Evolutionary conservation across 2,888 invertebrate genomes (phyloP), one percentile per base, ranked within the genome.

Genomic region (Andrena bicolor): DNA sequence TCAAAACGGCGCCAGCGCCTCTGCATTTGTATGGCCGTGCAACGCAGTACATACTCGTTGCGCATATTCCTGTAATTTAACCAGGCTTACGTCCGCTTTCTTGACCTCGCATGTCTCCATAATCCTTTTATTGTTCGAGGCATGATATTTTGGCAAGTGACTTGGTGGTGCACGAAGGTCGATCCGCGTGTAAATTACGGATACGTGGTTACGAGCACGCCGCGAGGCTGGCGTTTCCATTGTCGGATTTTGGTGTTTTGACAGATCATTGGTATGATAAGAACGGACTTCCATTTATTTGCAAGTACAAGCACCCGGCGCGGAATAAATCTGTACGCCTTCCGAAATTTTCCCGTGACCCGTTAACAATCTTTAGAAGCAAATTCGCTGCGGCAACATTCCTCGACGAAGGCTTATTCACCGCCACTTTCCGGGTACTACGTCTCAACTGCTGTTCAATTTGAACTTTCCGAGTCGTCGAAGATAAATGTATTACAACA

Each of bases 201-300:
- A 35, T 58, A 65, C 76, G 53, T 64, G 58, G 69, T 74, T 70
- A 79, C 60, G 20, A 60, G 20, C 30, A 6, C 72, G 41, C 49
- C 80, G 60, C 66, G 63, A 23, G 51, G 48, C 35, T 28, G 49
- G 49, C 30, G 70, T 64, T 65, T 30, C 71, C 66, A 79, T 80
- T 82, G 77, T 66, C 32, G 35, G 35, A 20, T 56, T 56, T 68
- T 68, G 28, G 28, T 79, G 70, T 82, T 85, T 79, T 73, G 75
- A 74, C 74, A 71, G 82, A 86, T 73, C 72, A 72, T 69, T 32
- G 49, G 65, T 64, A 64, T 30, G 83, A 76, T 70, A 70, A 83
- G 65, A 61, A 8, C 20, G 53, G 23, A 51, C 60, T 77, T 75
- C 70, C 58, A 56, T 78, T 74, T 68, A 68, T 77, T 71, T 35